Base-by-base conservation (phyloP, 1,140 invertebrate genomes). In the Drosophila parabipectinata region DNA sequence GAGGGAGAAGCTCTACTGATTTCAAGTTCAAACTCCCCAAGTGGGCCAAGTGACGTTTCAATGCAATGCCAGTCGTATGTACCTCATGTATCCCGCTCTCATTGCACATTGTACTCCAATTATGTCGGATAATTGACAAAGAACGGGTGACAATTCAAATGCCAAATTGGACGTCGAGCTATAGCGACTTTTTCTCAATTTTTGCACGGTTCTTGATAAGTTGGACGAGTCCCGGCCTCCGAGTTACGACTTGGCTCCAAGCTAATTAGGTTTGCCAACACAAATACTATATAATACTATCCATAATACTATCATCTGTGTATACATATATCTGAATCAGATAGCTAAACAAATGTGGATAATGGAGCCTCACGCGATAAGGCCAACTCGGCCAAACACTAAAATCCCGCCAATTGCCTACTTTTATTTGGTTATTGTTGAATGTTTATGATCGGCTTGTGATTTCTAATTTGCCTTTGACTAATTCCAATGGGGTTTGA, bases 91-190 rank as follows among this genome's bases (percentile, higher is more conserved):
- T 10, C 32, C 14, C 45, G 26, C 30, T 45, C 34, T 54, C 62
- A 53, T 52, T 53, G 48, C 45, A 67, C 62, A 85, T 85, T 85
- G 81, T 85, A 78, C 78, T 87, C 78, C 82, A 85, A 85, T 85
- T 85, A 81, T 54, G 57, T 59, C 45, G 55, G 52, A 57, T 77
- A 87, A 85, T 85, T 85, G 82, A 77, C 77, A 57, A 87, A 72
- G 63, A 85, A 87, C 82, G 74, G 81, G 73, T 87, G 82, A 78
- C 82, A 85, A 82, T 83, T 62, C 66, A 77, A 72, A 76, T 67
- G 61, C 69, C 72, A 77, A 81, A 81, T 83, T 69, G 67, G 26
- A 39, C 66, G 34, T 57, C 12, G 14, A 47, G 53, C 24, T 24
- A 34, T 30, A 34, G 26, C 47, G 58, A 55, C 24, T 45, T 14